Conservation (phyloP, 2,797 vertebrate genomes). For the Spheniscus humboldti region DNA sequence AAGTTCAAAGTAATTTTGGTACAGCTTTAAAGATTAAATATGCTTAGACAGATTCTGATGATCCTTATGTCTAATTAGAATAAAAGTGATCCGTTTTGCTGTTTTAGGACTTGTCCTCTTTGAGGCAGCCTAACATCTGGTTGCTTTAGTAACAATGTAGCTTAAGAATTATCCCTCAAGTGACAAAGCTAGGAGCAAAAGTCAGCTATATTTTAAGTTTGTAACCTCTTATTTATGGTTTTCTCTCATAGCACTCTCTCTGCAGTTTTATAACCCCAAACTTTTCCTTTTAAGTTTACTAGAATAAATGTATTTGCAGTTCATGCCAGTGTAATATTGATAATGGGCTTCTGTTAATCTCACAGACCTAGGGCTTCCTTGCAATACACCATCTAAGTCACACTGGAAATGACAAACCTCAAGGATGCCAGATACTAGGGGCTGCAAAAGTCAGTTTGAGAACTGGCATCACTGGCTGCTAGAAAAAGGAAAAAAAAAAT, state of each 20-base stretch:
- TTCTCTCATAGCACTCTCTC: not conserved
- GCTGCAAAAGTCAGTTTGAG: not conserved
- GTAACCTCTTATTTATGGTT: not conserved
- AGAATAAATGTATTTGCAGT: not conserved
- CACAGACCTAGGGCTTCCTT: not conserved
- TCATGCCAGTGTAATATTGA: not conserved
- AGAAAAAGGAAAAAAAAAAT: not conserved
- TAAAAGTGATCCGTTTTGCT: not conserved
- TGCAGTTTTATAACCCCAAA: not conserved
- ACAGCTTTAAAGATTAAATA: not conserved
- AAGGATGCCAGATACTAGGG: not conserved
- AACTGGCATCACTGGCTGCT: not conserved
- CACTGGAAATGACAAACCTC: not conserved
- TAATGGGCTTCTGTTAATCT: not conserved
- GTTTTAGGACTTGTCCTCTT: not conserved
- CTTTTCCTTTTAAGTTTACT: not conserved
- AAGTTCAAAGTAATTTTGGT: not conserved
- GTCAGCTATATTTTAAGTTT: not conserved
- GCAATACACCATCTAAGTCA: not conserved
- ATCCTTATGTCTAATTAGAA: not conserved
- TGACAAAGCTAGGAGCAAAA: not conserved
- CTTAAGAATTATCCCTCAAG: not conserved
- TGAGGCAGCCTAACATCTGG: not conserved
- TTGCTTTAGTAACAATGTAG: not conserved
- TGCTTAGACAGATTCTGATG: not conserved